A percentile compares a stretch with the other conserved stretches of the same genome.
phyloP scores from a whole-genome alignment of 2,113 vertebrate genomes.

The Lonchura striata region DNA sequence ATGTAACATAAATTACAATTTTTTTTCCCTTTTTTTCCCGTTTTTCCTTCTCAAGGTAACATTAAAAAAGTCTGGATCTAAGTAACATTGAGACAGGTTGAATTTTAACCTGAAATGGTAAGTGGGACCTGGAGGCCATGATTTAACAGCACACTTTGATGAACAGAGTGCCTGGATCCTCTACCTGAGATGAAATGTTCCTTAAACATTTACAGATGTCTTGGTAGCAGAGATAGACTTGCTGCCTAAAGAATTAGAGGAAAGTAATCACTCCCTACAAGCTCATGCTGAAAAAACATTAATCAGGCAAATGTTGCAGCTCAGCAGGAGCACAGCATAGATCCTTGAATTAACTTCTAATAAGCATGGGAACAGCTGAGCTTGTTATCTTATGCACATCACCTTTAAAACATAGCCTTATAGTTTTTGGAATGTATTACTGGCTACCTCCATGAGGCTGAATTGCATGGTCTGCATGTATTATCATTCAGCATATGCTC shows the following conservation, averaged over 20 bases:
- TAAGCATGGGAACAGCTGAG: not conserved
- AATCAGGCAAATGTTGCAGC: not conserved
- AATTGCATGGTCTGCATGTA: not conserved
- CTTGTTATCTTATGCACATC: not conserved
- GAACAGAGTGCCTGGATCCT: not conserved
- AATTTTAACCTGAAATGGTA: not conserved
- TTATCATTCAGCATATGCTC: not conserved
- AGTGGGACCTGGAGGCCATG: not conserved
- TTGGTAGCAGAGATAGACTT: not conserved
- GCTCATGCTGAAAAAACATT: not conserved
- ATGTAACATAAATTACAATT: not conserved
- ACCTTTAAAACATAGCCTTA: not conserved
- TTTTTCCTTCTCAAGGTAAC: not conserved
- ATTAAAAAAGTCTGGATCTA: not conserved
- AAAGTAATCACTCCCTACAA: not conserved
- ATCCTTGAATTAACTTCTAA: not conserved
- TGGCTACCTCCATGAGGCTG: not conserved
- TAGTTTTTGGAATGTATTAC: not conserved
- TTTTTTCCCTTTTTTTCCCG: rapidly evolving
- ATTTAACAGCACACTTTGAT: not conserved
- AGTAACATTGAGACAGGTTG: not conserved
- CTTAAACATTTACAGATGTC: not conserved
- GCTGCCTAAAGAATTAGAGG: not conserved
- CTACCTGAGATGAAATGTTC: not conserved
- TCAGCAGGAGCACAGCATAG: not conserved